These are phyloP conservation scores for Cataglyphis albicans DNA, from an alignment of 2,888 invertebrate genomes.

Conservation along the genomic window DNA sequence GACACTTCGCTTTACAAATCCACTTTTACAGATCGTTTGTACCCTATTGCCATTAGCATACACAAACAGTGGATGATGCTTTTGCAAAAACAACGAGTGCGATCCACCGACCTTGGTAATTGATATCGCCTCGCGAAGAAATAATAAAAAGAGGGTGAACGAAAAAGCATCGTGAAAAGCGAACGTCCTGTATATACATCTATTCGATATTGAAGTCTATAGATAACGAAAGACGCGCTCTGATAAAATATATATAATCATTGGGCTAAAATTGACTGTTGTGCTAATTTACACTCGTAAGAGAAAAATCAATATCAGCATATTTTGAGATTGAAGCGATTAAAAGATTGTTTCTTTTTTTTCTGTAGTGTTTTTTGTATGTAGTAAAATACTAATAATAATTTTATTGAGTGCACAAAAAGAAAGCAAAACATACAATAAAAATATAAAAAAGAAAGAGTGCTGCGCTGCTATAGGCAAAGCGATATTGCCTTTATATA, in stretches of 20 bases:
- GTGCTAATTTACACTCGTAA: not conserved
- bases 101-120: conserved; percentile 41
- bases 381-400: not conserved
- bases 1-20: conserved; percentile 17
- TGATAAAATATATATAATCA: not conserved
- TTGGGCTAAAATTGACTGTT: not conserved
- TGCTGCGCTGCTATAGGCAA: too few relatives aligned
- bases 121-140: conserved; percentile 43
- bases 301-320: not conserved
- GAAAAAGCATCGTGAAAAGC: conserved; percentile 21
- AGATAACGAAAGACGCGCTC: not conserved
- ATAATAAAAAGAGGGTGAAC: conserved; percentile 8
- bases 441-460: too few relatives aligned
- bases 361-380: not conserved
- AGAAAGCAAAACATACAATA: too few relatives aligned
- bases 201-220: not conserved
- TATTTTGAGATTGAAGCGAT: not conserved
- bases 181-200: not conserved
- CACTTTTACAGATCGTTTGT: not conserved
- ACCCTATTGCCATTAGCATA: conserved; percentile 23
- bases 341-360: not conserved
- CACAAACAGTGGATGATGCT: conserved; percentile 49
- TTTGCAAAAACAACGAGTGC: conserved; percentile 49
- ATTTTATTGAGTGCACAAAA: too few relatives aligned
- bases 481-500: not conserved